Evolutionary conservation across 1,140 invertebrate genomes (phyloP).

Genomic region (Brachionus plicatilis): DNA sequence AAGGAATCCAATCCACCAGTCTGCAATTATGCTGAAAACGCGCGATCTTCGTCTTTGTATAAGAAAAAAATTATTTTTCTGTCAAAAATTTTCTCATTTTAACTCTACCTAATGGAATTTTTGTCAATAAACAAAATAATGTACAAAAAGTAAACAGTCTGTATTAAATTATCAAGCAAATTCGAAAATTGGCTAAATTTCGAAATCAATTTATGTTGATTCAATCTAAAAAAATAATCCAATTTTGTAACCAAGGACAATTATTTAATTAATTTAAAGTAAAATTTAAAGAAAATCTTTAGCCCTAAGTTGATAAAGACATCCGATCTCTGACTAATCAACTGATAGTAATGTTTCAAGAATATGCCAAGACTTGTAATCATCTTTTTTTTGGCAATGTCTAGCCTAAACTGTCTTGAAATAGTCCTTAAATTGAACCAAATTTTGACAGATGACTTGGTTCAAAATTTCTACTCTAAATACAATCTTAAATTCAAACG

Average conservation of each 20-base stretch:
- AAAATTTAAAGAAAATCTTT: neutral
- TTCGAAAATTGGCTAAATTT: neutral
- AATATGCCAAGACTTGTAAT: neutral
- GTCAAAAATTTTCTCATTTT: neutral
- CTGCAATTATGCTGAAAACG: neutral
- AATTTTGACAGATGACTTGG: neutral
- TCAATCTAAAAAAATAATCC: constrained; percentile 12
- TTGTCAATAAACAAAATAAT: neutral
- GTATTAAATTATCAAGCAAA: neutral
- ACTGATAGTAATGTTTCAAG: neutral
- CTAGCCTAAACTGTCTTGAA: neutral
- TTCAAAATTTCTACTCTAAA: neutral
- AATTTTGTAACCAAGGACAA: neutral
- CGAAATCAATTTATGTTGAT: neutral
- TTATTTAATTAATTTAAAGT: neutral
- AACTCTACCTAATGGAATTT: neutral
- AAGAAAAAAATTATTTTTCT: neutral
- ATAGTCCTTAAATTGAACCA: neutral
- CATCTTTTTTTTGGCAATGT: neutral
- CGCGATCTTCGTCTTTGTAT: neutral
- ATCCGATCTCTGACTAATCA: neutral
- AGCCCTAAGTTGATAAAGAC: neutral
- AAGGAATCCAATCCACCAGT: neutral
- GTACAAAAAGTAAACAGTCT: neutral
- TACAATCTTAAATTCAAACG: neutral